Conservation (phyloP, 2,797 vertebrate genomes). For the Varecia variegata region DNA sequence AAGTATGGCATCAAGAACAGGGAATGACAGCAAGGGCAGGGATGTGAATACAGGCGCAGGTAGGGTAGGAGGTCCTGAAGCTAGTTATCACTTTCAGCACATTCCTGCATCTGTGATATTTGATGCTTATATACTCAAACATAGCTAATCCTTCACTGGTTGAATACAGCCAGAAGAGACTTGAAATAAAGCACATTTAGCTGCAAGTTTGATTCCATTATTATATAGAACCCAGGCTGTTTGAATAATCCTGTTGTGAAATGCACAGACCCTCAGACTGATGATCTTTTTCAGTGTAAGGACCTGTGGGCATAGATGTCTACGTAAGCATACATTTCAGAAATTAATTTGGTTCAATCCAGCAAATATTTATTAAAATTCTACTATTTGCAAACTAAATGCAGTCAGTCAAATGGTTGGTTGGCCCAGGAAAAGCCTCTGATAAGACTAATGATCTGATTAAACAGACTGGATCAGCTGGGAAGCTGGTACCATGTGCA, state of each 20-base stretch:
- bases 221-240: neutral
- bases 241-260: slow-evolving; percentile 11
- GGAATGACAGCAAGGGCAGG: neutral
- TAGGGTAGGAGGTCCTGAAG: fast-evolving
- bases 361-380: slow-evolving; percentile 55
- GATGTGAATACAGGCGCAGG: neutral
- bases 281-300: slow-evolving; percentile 1
- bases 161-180: neutral
- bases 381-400: slow-evolving; percentile 34
- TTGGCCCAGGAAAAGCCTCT: neutral
- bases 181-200: neutral
- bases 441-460: slow-evolving; percentile 35
- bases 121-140: neutral
- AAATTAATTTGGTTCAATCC: slow-evolving; percentile 5
- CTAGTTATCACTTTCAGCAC: neutral
- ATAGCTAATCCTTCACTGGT: neutral
- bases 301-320: neutral
- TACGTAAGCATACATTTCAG: neutral
- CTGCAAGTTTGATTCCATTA: neutral
- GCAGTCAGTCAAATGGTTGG: neutral
- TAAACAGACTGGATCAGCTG: neutral
- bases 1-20: neutral
- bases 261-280: neutral
- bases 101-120: neutral
- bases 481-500: neutral